These are phyloP conservation scores for Egretta garzetta DNA, from an alignment of 2,113 vertebrate species.

Conservation along the genomic window DNA sequence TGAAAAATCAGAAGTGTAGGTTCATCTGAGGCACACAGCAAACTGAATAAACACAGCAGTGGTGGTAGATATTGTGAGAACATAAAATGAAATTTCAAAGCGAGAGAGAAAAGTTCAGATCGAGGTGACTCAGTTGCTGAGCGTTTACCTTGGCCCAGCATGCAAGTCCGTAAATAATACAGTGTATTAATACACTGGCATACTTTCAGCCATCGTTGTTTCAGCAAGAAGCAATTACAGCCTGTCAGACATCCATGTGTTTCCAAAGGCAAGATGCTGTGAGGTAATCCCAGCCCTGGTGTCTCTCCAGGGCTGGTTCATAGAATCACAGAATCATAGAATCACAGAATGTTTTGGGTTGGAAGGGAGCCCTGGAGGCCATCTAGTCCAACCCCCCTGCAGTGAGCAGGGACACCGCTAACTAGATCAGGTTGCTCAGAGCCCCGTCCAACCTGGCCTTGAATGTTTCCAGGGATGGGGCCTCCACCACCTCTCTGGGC, in stretches of 20 bases:
- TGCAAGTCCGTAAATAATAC: not conserved
- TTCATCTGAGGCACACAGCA: not conserved
- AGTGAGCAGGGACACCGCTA: no score
- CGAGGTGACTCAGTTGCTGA: not conserved
- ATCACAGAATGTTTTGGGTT: no score
- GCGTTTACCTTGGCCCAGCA: conserved; percentile 10
- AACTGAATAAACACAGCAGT: not conserved
- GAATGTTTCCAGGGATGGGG: no score
- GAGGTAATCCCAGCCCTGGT: not conserved
- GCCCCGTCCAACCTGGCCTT: no score
- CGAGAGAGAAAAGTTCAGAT: not conserved
- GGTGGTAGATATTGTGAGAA: not conserved
- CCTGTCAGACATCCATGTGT: not conserved
- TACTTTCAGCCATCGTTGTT: not conserved
- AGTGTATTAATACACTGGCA: not conserved
- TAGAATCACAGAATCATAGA: no score
- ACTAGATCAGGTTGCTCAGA: no score
- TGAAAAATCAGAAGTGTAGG: not conserved
- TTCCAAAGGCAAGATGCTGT: not conserved
- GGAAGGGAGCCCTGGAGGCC: no score
- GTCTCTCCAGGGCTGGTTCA: not conserved
- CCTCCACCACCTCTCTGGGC: no score
- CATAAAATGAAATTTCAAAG: not conserved
- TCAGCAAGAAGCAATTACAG: not conserved
- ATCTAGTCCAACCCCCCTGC: no score